Conservation (phyloP, 2,797 vertebrate species). For the Danio jaintianensis region DNA sequence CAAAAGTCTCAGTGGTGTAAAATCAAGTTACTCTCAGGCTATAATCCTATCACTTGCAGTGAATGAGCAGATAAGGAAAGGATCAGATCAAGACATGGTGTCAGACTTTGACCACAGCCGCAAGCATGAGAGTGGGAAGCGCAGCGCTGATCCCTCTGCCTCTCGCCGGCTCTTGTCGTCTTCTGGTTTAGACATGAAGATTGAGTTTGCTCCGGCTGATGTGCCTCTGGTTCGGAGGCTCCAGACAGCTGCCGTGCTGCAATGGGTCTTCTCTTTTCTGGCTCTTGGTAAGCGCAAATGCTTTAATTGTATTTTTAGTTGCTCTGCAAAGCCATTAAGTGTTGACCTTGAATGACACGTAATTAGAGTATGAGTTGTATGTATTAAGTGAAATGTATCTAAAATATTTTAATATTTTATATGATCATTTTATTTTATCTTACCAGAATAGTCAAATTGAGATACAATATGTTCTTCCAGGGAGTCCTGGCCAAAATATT, state of each 20-base stretch:
- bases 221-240: constrained; percentile 82
- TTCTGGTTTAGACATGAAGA: constrained; percentile 77
- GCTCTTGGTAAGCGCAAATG: constrained; percentile 77
- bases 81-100: not conserved
- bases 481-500: no score
- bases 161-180: not conserved
- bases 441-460: no score
- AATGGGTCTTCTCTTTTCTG: constrained; percentile 90
- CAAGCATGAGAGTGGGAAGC: constrained; percentile 1
- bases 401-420: no score
- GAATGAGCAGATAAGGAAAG: constrained; percentile 71
- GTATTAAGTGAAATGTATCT: no score
- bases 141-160: constrained; percentile 4
- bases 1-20: constrained; percentile 71
- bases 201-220: constrained; percentile 82
- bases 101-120: constrained; percentile 78
- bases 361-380: not conserved
- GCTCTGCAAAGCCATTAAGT: not conserved
- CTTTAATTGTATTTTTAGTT: not conserved
- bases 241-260: constrained; percentile 83
- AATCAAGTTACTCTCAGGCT: constrained; percentile 41
- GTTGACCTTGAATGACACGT: constrained; percentile 4
- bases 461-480: no score
- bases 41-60: constrained; percentile 54
- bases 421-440: no score